phyloP scores from a whole-genome alignment of 2,888 invertebrate species.

The Noctua comes region DNA sequence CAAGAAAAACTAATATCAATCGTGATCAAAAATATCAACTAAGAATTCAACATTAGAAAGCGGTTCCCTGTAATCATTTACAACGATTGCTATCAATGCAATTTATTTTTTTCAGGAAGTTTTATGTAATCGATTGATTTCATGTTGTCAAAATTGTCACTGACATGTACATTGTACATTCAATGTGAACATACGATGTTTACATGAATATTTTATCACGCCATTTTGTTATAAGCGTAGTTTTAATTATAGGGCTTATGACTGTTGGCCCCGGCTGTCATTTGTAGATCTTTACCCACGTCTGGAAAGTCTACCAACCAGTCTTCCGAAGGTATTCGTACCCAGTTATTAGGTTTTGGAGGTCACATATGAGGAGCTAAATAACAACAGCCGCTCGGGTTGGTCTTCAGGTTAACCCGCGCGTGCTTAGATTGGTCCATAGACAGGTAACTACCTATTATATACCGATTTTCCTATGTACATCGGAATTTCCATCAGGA shows the following conservation, averaged over 20 bases:
- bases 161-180: not conserved
- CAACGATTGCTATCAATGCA: not conserved
- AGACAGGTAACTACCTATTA: no score
- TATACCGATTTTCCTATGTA: no score
- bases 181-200: not conserved
- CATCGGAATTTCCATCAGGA: no score
- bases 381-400: no score
- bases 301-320: no score
- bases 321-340: no score
- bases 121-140: not conserved
- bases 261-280: not conserved
- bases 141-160: not conserved
- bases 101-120: not conserved
- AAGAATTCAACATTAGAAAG: conserved; percentile 13
- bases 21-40: not conserved
- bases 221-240: not conserved
- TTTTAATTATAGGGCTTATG: not conserved
- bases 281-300: not conserved
- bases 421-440: no score
- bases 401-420: no score
- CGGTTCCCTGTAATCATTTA: not conserved
- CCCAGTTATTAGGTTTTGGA: no score
- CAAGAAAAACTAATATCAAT: not conserved
- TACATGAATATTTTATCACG: not conserved
- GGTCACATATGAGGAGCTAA: no score